Percentiles rank a stretch among this genome's conserved stretches.
Conservation (phyloP, 37 sponge, comb jelly and placozoan species). For the Mnemiopsis leidyi region DNA sequence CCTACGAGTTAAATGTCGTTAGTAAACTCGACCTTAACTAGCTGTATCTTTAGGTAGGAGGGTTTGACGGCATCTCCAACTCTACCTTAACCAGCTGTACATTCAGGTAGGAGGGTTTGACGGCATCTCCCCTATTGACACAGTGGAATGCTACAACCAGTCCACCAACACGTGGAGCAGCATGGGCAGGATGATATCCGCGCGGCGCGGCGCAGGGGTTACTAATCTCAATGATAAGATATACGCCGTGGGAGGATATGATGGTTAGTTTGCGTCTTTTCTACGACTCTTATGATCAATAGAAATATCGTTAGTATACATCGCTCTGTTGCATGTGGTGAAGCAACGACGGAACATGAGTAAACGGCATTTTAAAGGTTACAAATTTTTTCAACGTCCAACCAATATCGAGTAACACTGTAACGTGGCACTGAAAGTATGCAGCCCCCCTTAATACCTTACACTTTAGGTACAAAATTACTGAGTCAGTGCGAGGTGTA, state of each 20-base stretch:
- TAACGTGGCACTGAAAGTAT: no score
- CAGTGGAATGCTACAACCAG: slow-evolving; percentile 33
- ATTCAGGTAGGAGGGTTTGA: slow-evolving; percentile 54
- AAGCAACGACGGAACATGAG: background rate
- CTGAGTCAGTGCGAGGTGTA: slow-evolving; percentile 26
- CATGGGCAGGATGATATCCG: slow-evolving; percentile 44
- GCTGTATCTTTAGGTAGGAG: slow-evolving; percentile 16
- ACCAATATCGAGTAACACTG: no score
- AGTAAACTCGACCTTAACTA: no score
- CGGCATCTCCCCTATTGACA: slow-evolving; percentile 31
- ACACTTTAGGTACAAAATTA: slow-evolving; percentile 9
- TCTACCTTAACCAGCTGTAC: no score
- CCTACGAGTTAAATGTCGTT: no score
- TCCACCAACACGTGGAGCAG: slow-evolving; percentile 11
- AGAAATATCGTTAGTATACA: no score
- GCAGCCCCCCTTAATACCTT: no score
- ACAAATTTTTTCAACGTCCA: no score
- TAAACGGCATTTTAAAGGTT: background rate
- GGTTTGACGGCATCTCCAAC: slow-evolving; percentile 2
- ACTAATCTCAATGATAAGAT: slow-evolving; percentile 1
- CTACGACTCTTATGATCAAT: no score
- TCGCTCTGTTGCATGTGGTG: background rate
- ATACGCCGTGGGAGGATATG: slow-evolving; percentile 26
- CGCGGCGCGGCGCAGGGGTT: slow-evolving; percentile 11
- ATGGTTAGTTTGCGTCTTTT: no score